phyloP scores from a whole-genome alignment of 2,797 vertebrate species.

The Labroides dimidiatus region DNA sequence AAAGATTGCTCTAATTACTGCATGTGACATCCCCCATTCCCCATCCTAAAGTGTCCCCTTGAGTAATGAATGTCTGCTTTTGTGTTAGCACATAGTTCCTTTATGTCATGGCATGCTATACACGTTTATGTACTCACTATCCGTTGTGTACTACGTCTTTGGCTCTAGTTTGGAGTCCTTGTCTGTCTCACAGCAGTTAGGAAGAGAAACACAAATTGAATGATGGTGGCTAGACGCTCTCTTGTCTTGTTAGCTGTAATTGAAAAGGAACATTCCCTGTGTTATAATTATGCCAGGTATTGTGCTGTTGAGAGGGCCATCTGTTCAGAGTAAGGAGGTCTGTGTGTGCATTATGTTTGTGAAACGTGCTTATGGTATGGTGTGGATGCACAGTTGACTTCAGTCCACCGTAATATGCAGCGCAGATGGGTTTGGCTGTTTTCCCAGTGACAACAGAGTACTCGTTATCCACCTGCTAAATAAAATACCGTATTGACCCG shows the following conservation, averaged over 20 bases:
- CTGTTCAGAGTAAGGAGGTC: slow-evolving; percentile 55
- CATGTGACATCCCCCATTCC: slow-evolving; percentile 9
- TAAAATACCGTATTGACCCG: too few relatives aligned
- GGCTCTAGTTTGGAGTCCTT: too few relatives aligned
- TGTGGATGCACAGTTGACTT: neutral
- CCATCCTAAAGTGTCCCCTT: slow-evolving; percentile 37
- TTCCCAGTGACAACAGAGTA: neutral
- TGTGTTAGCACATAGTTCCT: slow-evolving; percentile 32
- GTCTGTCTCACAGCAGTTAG: slow-evolving; percentile 2
- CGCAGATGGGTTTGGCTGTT: neutral
- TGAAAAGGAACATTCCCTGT: slow-evolving; percentile 54
- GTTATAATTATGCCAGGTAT: slow-evolving; percentile 49
- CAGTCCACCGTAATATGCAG: neutral
- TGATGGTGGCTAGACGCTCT: slow-evolving; percentile 15
- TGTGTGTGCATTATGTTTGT: slow-evolving; percentile 27
- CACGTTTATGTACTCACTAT: slow-evolving; percentile 2
- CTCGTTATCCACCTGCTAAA: neutral
- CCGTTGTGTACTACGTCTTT: too few relatives aligned
- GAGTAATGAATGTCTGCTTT: slow-evolving; percentile 36
- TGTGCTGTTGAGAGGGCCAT: slow-evolving; percentile 59
- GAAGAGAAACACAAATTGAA: slow-evolving; percentile 11
- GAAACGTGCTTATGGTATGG: neutral
- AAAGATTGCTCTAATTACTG: slow-evolving; percentile 73
- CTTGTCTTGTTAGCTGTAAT: slow-evolving; percentile 65
- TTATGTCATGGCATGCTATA: slow-evolving; percentile 17